These are phyloP conservation scores for Drosophila barbarae DNA, from an alignment of 2,888 invertebrate species.

Conservation along the genomic window DNA sequence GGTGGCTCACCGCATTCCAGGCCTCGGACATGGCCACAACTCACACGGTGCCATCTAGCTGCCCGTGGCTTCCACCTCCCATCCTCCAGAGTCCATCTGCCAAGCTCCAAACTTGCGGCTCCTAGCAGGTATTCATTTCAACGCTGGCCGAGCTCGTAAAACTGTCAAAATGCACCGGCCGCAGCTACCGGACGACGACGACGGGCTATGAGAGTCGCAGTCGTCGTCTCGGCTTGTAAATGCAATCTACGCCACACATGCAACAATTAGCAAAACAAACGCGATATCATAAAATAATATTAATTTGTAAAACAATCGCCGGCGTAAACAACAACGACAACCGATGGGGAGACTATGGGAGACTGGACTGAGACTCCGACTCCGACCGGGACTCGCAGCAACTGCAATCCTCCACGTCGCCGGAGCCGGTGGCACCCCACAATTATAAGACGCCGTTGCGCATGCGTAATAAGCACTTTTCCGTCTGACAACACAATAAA, in stretches of 20 bases:
- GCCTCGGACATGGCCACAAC: constrained; percentile 68
- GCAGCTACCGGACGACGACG: constrained; percentile 62
- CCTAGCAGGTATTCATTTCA: constrained; percentile 72
- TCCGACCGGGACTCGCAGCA: constrained; percentile 2
- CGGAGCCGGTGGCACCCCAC: constrained; percentile 54
- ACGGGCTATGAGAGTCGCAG: not conserved
- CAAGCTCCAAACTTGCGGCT: constrained; percentile 16
- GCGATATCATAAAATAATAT: constrained; percentile 75
- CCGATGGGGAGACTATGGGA: constrained; percentile 19
- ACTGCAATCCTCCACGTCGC: constrained; percentile 36
- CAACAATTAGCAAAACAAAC: constrained; percentile 76
- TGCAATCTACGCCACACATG: constrained; percentile 75
- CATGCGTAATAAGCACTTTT: constrained; percentile 79
- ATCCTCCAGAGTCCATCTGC: constrained; percentile 2
- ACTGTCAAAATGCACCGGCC: constrained; percentile 75
- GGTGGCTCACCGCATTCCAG: constrained; percentile 66
- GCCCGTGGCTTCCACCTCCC: constrained; percentile 5
- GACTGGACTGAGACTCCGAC: not conserved
- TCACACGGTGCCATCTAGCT: constrained; percentile 47
- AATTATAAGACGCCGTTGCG: constrained; percentile 70
- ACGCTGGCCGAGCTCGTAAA: constrained; percentile 71
- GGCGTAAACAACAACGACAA: constrained; percentile 70
- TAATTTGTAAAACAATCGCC: constrained; percentile 75
- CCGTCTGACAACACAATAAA: constrained; percentile 79
- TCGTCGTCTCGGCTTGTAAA: constrained; percentile 47